Conservation (phyloP, 2,797 vertebrate species). For the Enteromius mattozi region DNA sequence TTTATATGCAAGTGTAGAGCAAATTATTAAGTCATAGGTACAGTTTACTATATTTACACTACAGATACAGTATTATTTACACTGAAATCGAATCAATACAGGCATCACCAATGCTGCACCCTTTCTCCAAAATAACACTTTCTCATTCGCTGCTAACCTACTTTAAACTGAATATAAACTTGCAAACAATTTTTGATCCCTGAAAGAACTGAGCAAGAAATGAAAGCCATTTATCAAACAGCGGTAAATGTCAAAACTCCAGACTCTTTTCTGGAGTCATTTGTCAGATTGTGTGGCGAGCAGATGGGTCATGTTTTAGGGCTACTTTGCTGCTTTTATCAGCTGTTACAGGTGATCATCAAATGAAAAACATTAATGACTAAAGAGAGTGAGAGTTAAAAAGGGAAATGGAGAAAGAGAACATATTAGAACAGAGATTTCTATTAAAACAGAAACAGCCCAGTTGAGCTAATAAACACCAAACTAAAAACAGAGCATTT, state of each 20-base stretch:
- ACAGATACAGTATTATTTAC: constrained; percentile 8
- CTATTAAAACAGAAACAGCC: background rate
- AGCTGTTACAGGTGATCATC: constrained; percentile 7
- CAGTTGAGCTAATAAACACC: background rate
- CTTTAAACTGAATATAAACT: constrained; percentile 32
- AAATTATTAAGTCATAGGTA: background rate
- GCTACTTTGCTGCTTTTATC: constrained; percentile 19
- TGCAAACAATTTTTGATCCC: constrained; percentile 25
- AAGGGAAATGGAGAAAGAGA: constrained; percentile 4
- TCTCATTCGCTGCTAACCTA: constrained; percentile 23
- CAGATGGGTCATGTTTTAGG: constrained; percentile 38
- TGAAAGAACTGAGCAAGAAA: constrained; percentile 28
- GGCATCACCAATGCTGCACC: background rate
- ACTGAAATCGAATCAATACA: constrained; percentile 14
- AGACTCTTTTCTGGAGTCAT: constrained; percentile 41
- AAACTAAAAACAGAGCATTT: background rate
- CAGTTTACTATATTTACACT: background rate
- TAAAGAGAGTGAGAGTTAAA: constrained; percentile 7
- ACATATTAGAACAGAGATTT: background rate
- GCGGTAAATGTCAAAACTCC: constrained; percentile 43
- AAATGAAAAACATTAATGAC: constrained; percentile 32
- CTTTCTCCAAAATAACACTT: constrained; percentile 18
- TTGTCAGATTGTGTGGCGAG: constrained; percentile 20
- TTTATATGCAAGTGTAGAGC: background rate
- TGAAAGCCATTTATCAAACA: constrained; percentile 44